A percentile compares a stretch with the other conserved stretches of the same genome.
Conservation (phyloP, 2,797 vertebrate genomes). For the Lepilemur septentrionalis region DNA sequence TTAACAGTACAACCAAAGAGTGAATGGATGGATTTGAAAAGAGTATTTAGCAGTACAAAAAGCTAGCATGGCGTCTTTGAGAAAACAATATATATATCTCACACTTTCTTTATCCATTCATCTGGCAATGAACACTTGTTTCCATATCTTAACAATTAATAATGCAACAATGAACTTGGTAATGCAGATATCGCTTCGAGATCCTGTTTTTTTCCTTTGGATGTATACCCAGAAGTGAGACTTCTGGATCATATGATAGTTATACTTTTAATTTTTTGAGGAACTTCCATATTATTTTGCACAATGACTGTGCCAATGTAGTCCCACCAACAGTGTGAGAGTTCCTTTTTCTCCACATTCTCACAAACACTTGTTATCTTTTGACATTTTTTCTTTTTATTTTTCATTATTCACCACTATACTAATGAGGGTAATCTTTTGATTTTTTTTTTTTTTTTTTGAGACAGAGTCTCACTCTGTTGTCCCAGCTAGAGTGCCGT, state of each 20-base stretch:
- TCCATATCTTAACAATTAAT: neutral
- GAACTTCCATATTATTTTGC: neutral
- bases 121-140: neutral
- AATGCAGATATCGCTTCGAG: neutral
- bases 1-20: slow-evolving; percentile 94
- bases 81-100: slow-evolving; percentile 86
- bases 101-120: neutral
- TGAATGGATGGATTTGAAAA: slow-evolving; percentile 94
- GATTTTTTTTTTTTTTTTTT: too few relatives aligned
- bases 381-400: too few relatives aligned
- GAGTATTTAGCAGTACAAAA: slow-evolving; percentile 95
- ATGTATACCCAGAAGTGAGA: neutral
- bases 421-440: too few relatives aligned
- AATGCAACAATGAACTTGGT: neutral
- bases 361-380: neutral
- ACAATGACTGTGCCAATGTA: neutral
- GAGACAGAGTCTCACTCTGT: too few relatives aligned
- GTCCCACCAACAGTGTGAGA: neutral
- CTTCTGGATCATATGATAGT: neutral
- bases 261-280: neutral
- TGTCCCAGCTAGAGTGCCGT: too few relatives aligned
- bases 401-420: too few relatives aligned
- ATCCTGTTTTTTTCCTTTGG: neutral
- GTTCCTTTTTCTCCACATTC: neutral
- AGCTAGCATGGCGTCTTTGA: slow-evolving; percentile 93